A percentile compares a stretch with the other conserved stretches of the same genome.
Evolutionary conservation across 2,797 vertebrate genomes (phyloP).

Genomic region (Heteromormyrus szaboi): DNA sequence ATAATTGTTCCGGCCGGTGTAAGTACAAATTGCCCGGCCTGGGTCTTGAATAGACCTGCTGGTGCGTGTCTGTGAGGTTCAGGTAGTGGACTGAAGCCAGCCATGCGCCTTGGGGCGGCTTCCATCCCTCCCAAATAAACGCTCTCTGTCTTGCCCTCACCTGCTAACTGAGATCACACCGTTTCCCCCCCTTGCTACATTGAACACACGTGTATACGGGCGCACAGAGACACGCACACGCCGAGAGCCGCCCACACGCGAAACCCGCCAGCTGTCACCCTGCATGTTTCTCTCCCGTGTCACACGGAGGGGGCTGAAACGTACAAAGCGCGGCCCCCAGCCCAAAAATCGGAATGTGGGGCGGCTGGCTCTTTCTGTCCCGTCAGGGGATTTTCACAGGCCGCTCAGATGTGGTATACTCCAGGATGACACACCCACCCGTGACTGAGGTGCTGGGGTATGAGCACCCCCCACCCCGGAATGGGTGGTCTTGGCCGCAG

Average conservation of each 20-base stretch:
- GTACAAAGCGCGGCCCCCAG: neutral
- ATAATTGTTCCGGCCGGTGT: slow-evolving; percentile 62
- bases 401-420: slow-evolving; percentile 11
- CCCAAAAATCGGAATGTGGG: neutral
- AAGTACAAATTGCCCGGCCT: slow-evolving; percentile 65
- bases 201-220: neutral
- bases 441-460: slow-evolving; percentile 40
- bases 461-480: slow-evolving; percentile 4
- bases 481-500: slow-evolving; percentile 42
- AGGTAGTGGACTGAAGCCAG: slow-evolving; percentile 31
- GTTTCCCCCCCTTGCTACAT: neutral
- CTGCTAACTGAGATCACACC: neutral
- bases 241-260: neutral
- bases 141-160: neutral
- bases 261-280: neutral
- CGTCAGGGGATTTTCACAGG: slow-evolving; percentile 3
- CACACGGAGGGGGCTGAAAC: neutral
- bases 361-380: neutral
- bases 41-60: slow-evolving; percentile 50
- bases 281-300: neutral
- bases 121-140: neutral
- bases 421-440: slow-evolving; percentile 20
- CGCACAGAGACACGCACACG: neutral
- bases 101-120: slow-evolving; percentile 22
- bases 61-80: slow-evolving; percentile 49